Base-by-base conservation (phyloP, 1,140 invertebrate species). In the Eciton burchellii region DNA sequence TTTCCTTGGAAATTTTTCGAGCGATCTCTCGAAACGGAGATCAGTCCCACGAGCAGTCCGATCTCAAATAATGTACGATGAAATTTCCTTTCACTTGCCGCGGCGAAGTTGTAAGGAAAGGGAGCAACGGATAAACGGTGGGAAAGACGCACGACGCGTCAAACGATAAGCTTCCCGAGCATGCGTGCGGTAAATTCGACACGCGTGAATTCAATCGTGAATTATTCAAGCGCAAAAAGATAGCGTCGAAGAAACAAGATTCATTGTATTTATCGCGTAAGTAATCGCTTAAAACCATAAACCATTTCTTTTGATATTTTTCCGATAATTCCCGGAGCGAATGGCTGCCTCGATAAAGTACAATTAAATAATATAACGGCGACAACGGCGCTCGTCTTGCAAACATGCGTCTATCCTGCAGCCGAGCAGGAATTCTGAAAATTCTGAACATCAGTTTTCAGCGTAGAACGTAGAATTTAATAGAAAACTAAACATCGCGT, bases 1-100 rank as follows among this genome's bases (percentile, higher is more conserved):
- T 24, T n/a, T 59, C 71, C 63, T 56, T 29, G 41, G 45, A 29
- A 81, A 81, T 35, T 41, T 19, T 47, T 60, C 49, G 72, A 62
- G 19, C 26, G 43, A 81, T 72, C 72, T 49, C n/a, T 72, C 43
- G 19, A 71, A 45, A 11, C 43, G 43, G 29, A 63, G 47, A 45
- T n/a, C n/a, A n/a, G 24, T 59, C 43, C 26, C 0, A n/a, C 1
- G 26, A 4, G n/a, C 3, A 77, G 54, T 65, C 52, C 41, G 54
- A 66, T 5, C 21, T 49, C 26, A 49, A 19, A 35, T 35, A 35
- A 35, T 43, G 2, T 68, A 26, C 1, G 3, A 52, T 12, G 41
- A 1, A 52, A 41, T 66, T 14, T 68, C 29, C 24, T 43, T 26
- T 19, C n/a, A n/a, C n/a, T 41, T 66, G 26, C 41, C 16, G 21